Base-by-base conservation (phyloP, 37 sponge, comb jelly and placozoan species). In the Halichondria panicea region DNA sequence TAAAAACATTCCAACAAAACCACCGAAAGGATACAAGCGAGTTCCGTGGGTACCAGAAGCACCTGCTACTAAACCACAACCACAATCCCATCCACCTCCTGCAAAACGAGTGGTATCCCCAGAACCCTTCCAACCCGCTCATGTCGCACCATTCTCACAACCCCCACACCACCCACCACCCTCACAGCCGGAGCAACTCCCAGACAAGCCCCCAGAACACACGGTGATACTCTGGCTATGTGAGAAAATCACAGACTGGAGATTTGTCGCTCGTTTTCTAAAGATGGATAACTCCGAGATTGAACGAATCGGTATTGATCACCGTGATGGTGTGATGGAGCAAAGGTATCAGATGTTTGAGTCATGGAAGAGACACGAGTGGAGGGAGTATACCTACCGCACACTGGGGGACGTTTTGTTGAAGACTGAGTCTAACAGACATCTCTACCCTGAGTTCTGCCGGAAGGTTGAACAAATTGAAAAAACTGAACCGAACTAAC, bases 321-420 rank as follows among this genome's bases (percentile, higher is more conserved):
- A 34, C 27, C 36, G 41, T 11, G 12, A 66, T 15, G 46, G 55
- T 22, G 25, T 74, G 1, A 42, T 33, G 12, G 87, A 86, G 42
- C 87, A 74, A 55, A 63, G 79, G 22, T 72, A 66, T 32, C 86
- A 85, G 40, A 78, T 85, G 86, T 63, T 85, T 11, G 30, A 34
- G 32, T 27, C 11, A 1, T 85, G 78, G 73, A 21, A 66, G 41
- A 24, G 38, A 21, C 53, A 43, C 4, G 22, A 11, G 43, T 21
- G 41, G 15, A 1, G 39, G 31, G n/a, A 63, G 24, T 67, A 39
- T 48, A 79, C 21, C 46, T 82, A 65, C 58, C 68, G 36, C 1
- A 52, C 18, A 0, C 67, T 82, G 18, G 83, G 83, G 55, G 44
- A 66, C 22, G 75, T 44, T 15, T 45, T 82, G 44, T 39, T 65